phyloP scores from a whole-genome alignment of 1,140 invertebrate species.

The Plutomurus gul region DNA sequence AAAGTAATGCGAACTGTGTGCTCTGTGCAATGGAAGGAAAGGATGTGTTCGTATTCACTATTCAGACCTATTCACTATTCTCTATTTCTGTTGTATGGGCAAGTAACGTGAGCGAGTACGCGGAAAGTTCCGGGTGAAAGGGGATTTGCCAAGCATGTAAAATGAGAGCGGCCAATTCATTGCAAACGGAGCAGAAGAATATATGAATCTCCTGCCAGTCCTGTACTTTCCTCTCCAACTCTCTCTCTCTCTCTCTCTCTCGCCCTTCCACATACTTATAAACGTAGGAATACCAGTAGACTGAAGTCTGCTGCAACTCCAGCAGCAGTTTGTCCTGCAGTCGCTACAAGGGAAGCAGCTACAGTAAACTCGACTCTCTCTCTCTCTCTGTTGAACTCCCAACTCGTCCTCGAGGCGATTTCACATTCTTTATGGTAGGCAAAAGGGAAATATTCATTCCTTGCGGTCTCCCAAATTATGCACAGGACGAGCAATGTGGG shows the following conservation, averaged over 20 bases:
- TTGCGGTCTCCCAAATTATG: slow-evolving; percentile 26
- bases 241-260: no score
- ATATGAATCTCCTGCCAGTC: slow-evolving; percentile 12
- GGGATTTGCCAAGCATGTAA: slow-evolving; percentile 28
- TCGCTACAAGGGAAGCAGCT: no score
- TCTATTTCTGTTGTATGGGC: not conserved
- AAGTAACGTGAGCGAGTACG: slow-evolving; percentile 25
- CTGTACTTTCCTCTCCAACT: not conserved
- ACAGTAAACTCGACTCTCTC: no score
- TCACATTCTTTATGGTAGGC: slow-evolving; percentile 12
- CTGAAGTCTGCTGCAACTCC: no score
- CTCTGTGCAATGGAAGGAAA: not conserved
- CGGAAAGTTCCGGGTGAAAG: slow-evolving; percentile 25
- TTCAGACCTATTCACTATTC: not conserved
- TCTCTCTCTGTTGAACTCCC: no score
- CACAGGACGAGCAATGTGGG: slow-evolving; percentile 21
- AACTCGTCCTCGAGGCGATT: not conserved
- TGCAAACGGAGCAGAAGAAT: slow-evolving; percentile 28
- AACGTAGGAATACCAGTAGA: no score
- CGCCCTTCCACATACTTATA: no score
- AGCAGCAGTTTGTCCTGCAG: no score
- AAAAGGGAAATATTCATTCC: slow-evolving; percentile 24
- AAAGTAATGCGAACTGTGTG: slow-evolving; percentile 6
- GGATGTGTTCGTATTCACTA: not conserved
- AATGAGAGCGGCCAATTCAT: slow-evolving; percentile 28